Conservation (phyloP, 2,797 vertebrate species). For the Scolopax bukidnonensis region DNA sequence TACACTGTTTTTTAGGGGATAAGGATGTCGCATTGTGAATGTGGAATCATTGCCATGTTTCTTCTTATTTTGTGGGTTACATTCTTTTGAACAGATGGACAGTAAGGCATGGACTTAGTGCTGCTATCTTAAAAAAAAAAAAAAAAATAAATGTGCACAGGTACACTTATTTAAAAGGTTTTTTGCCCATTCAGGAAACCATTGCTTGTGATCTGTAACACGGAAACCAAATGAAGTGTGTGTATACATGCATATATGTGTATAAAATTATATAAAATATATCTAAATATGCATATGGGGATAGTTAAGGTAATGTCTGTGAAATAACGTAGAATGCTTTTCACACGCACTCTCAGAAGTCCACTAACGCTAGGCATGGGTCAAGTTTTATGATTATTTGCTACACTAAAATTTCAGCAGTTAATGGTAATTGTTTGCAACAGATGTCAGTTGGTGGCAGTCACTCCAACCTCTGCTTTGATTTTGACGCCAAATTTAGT, state of each 20-base stretch:
- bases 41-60: constrained; percentile 45
- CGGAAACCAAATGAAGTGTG: constrained; percentile 84
- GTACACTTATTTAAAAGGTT: constrained; percentile 70
- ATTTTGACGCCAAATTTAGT: constrained; percentile 77
- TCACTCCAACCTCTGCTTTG: constrained; percentile 68
- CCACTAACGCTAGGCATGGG: constrained; percentile 54
- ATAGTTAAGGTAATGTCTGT: constrained; percentile 75
- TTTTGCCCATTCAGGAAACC: constrained; percentile 74
- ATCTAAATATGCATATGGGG: constrained; percentile 77
- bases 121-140: constrained; percentile 70
- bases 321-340: constrained; percentile 71
- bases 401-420: constrained; percentile 63
- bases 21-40: constrained; percentile 49
- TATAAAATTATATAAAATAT: constrained; percentile 79
- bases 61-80: constrained; percentile 10
- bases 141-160: constrained; percentile 66
- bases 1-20: constrained; percentile 32
- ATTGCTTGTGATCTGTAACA: constrained; percentile 77
- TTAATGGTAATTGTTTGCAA: constrained; percentile 68
- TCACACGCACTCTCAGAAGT: constrained; percentile 61
- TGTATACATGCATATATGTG: constrained; percentile 78
- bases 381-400: constrained; percentile 54
- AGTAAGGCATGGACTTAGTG: constrained; percentile 73
- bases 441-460: constrained; percentile 59
- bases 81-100: constrained; percentile 56